A percentile compares a stretch with the other conserved stretches of the same genome.
Evolutionary conservation across 2,113 vertebrate species (phyloP).

Genomic region (Pipra filicauda): DNA sequence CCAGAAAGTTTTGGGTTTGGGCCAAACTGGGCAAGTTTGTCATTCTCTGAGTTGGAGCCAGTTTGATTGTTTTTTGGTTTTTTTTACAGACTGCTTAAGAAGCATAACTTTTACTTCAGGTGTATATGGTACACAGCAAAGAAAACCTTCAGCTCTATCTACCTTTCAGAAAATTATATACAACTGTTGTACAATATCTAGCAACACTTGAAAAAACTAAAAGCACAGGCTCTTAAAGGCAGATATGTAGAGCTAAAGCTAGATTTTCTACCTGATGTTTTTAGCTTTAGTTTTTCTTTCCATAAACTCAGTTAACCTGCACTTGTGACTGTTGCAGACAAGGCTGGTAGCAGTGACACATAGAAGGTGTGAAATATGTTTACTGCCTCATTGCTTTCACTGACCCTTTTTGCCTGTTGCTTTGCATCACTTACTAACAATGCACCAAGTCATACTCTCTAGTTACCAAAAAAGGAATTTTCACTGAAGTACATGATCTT

Average conservation of each 20-base stretch:
- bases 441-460: constrained; percentile 16
- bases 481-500: constrained; percentile 22
- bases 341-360: not conserved
- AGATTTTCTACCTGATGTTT: not conserved
- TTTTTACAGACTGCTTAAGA: not conserved
- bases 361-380: not conserved
- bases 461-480: constrained; percentile 77
- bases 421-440: constrained; percentile 60
- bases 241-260: not conserved
- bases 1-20: not conserved
- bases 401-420: not conserved
- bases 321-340: not conserved
- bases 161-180: not conserved
- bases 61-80: too few species aligned
- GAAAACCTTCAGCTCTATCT: not conserved
- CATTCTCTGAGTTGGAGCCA: not conserved
- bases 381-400: not conserved
- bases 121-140: not conserved
- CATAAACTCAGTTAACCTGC: not conserved
- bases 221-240: not conserved
- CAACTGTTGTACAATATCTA: not conserved
- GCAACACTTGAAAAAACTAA: not conserved
- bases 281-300: not conserved
- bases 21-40: not conserved
- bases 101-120: not conserved